These are phyloP conservation scores for Neotoma lepida DNA, from an alignment of 2,113 vertebrate species.

Conservation along the genomic window DNA sequence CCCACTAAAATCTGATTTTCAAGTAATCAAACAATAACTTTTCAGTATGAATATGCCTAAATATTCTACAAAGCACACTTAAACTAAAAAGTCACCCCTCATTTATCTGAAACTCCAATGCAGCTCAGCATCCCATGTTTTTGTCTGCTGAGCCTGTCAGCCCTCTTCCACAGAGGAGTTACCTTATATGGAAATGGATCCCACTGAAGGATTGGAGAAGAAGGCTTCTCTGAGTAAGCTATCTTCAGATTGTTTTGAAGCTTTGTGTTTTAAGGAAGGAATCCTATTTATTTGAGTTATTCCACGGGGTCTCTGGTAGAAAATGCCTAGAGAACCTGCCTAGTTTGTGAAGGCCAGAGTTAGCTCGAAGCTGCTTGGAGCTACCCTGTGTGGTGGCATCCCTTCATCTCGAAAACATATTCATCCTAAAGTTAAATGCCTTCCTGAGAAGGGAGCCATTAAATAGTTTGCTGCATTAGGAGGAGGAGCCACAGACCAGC, in stretches of 20 bases:
- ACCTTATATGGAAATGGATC: constrained; percentile 1
- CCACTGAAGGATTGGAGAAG: constrained; percentile 29
- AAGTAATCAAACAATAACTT: constrained; percentile 18
- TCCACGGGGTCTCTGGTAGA: constrained; percentile 1
- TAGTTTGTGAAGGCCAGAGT: background rate
- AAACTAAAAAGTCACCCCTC: background rate
- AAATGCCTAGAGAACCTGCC: constrained; percentile 7
- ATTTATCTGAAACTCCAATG: constrained; percentile 4
- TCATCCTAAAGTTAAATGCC: background rate
- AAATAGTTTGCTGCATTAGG: background rate
- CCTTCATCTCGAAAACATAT: background rate
- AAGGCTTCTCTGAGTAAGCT: background rate
- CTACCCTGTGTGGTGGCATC: background rate
- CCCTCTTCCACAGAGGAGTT: background rate
- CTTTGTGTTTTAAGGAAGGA: constrained; percentile 38
- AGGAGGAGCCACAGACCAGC: background rate
- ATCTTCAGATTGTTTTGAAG: constrained; percentile 36
- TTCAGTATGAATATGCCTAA: background rate
- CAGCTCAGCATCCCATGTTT: background rate
- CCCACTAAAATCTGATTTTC: background rate
- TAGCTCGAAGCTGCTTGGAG: background rate
- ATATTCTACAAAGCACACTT: background rate
- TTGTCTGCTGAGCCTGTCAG: constrained; percentile 22
- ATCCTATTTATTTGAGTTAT: background rate
- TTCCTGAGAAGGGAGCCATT: background rate